A percentile compares a stretch with the other conserved stretches of the same genome.
phyloP scores from a whole-genome alignment of 2,888 invertebrate species.

The Resseliella maxima region DNA sequence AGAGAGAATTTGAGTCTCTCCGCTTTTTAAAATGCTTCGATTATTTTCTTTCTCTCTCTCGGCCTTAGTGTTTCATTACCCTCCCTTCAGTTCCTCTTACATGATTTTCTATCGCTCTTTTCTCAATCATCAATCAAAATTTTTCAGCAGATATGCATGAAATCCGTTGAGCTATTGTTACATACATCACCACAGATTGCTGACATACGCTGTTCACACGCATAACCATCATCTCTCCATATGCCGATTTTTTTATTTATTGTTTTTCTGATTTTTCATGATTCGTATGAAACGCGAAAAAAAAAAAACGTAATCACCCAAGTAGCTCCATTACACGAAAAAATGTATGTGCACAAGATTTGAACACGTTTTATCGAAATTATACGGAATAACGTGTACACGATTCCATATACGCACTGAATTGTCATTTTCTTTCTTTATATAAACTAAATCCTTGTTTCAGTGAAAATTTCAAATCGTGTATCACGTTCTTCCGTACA shows the following conservation, averaged over 20 bases:
- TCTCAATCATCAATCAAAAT: neutral
- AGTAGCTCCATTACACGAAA: too few species aligned
- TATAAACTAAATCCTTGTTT: too few species aligned
- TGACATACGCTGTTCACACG: slow-evolving; percentile 17
- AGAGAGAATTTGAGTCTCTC: neutral
- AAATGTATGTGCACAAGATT: too few species aligned
- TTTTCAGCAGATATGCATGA: neutral
- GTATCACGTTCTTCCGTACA: too few species aligned
- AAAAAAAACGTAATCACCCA: too few species aligned
- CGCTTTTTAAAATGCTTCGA: too few species aligned
- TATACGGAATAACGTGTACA: too few species aligned
- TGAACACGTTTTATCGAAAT: too few species aligned
- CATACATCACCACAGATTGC: neutral
- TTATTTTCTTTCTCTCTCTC: neutral
- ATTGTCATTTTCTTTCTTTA: too few species aligned
- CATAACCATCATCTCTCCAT: neutral
- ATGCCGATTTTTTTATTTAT: neutral
- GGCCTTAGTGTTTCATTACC: neutral
- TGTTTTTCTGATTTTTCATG: neutral
- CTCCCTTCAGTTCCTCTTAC: neutral
- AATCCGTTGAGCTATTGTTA: neutral
- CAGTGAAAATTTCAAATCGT: too few species aligned
- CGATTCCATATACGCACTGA: too few species aligned
- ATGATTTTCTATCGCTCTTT: neutral
- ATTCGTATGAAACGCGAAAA: too few species aligned